A percentile compares a stretch with the other conserved stretches of the same genome.
These are phyloP conservation scores for Mellilla xanthometata DNA, from an alignment of 2,888 invertebrate genomes.

Conservation along the genomic window DNA sequence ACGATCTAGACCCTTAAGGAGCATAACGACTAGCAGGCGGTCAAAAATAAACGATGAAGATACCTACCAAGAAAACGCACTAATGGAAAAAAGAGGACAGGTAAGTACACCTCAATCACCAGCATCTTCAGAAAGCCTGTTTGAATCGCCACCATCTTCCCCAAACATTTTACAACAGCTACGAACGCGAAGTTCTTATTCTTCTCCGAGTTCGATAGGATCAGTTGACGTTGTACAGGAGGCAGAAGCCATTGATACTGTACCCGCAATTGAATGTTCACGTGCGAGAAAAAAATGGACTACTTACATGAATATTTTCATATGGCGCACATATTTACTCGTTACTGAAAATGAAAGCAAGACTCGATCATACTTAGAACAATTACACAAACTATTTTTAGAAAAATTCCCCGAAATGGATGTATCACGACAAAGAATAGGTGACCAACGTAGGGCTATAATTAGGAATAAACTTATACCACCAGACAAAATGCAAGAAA, in stretches of 20 bases:
- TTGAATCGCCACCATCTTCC: background rate
- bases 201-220: background rate
- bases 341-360: background rate
- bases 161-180: no score
- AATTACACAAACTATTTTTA: background rate
- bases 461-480: background rate
- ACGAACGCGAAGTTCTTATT: no score
- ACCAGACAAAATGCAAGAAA: background rate
- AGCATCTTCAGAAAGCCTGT: background rate
- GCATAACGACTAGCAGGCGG: no score
- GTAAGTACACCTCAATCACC: background rate
- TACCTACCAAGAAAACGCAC: no score
- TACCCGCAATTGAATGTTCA: background rate
- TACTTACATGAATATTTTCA: background rate
- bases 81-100: no score
- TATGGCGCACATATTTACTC: background rate
- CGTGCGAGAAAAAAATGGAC: background rate
- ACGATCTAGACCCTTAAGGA: no score
- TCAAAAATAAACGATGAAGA: no score
- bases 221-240: background rate
- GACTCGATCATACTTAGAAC: background rate
- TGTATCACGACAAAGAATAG: background rate
- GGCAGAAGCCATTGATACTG: background rate
- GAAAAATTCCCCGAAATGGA: background rate
- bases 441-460: background rate